Evolutionary conservation across 2,888 invertebrate genomes (phyloP), one percentile per base, ranked within the genome.

Genomic region (Eupithecia subumbrata): DNA sequence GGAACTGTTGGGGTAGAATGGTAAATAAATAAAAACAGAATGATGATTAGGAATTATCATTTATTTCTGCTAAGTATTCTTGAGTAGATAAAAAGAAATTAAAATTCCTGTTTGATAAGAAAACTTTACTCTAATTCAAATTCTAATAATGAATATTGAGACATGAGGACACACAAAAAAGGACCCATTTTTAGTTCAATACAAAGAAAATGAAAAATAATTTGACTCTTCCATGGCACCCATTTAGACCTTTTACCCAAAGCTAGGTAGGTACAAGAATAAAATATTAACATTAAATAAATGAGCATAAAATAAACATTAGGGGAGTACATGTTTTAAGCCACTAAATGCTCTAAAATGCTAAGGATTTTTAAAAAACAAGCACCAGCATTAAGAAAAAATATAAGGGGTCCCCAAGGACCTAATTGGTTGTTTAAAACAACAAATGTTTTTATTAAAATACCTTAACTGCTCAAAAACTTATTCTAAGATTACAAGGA

Each of bases 301-400:
- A 71, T 52, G 40, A 76, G 64, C 56, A 40, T 56, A 22, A 30
- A 52, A 52, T 64, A 52, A 66, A 69, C 16, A n/a, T 64, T 30
- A 18, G 16, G 30, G 11, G 67, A 68, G 25, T 68, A 43, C 22
- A 67, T 67, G 37, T 40, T 12, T 5, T 52, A 70, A 84, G 87
- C 88, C 86, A 85, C 90, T 92, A 94, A 94, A 94, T 94, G 93
- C 93, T 90, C 90, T 91, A 92, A 92, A 93, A 94, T 94, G 93
- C 93, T 90, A 91, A 76, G 84, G 84, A 83, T 83, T 85, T 48
- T 87, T 83, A 76, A 84, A 84, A 88, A 85, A 85, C 78, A 87
- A 92, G 93, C 94, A 93, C 94, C 92, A 25, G 16, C 22, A 68
- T 43, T 37, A 45, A 40, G 3, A 68, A 82, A 85, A 83, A 80